A percentile compares a stretch with the other conserved stretches of the same genome.
Conservation (phyloP, 1,140 invertebrate species). For the Penaeus indicus region DNA sequence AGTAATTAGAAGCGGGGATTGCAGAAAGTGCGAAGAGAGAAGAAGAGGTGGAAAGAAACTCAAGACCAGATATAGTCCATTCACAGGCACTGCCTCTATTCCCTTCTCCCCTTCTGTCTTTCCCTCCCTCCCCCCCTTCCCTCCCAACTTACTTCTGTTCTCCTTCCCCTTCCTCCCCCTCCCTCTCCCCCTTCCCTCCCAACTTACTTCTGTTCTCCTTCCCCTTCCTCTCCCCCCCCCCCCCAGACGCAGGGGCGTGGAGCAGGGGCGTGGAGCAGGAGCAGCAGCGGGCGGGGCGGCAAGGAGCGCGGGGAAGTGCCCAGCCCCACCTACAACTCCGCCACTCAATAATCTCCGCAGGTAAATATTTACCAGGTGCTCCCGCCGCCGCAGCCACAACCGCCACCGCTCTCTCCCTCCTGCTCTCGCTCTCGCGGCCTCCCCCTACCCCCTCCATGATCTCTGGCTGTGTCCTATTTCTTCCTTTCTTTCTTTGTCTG, state of each 20-base stretch:
- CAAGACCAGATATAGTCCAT: too few relatives aligned
- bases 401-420: neutral
- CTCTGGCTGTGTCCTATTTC: neutral
- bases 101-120: too few relatives aligned
- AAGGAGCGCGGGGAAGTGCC: neutral
- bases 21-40: neutral
- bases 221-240: too few relatives aligned
- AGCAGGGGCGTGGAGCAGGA: too few relatives aligned
- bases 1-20: too few relatives aligned
- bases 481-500: neutral
- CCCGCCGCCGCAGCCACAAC: neutral
- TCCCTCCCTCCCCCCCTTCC: too few relatives aligned
- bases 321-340: conserved; percentile 13
- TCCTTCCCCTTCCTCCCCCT: too few relatives aligned
- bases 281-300: neutral
- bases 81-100: too few relatives aligned
- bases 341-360: conserved; percentile 41
- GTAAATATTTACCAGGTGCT: conserved; percentile 40
- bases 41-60: too few relatives aligned
- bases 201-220: too few relatives aligned
- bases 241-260: neutral
- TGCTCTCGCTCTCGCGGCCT: neutral
- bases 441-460: neutral
- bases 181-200: too few relatives aligned
- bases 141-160: too few relatives aligned